phyloP scores from a whole-genome alignment of 2,888 invertebrate genomes.

The Xanthostigma xanthostigma region DNA sequence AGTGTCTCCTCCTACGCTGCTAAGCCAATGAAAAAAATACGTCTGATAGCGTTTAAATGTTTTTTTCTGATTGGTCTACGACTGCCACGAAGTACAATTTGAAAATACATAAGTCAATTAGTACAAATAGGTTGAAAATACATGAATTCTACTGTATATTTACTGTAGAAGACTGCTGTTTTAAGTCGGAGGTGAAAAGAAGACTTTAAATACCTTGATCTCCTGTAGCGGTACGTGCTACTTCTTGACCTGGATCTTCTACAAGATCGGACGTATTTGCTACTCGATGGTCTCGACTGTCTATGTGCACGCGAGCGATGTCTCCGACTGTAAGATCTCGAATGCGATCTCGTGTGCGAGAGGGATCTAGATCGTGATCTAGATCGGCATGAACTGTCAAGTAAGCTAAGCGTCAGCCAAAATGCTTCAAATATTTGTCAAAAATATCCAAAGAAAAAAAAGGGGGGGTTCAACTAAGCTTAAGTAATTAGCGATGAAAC shows the following conservation, averaged over 20 bases:
- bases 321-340: conserved; percentile 3
- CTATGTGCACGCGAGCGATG: conserved; percentile 3
- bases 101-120: too few species aligned
- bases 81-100: too few species aligned
- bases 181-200: too few species aligned
- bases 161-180: too few species aligned
- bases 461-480: background rate
- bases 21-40: too few species aligned
- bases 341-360: conserved; percentile 3
- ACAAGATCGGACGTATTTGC: conserved; percentile 9
- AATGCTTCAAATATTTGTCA: background rate
- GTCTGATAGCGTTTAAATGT: too few species aligned
- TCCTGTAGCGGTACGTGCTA: conserved; percentile 9
- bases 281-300: conserved; percentile 5
- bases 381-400: conserved; percentile 6
- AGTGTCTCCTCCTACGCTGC: too few species aligned
- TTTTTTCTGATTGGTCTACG: too few species aligned
- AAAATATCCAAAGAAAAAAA: background rate
- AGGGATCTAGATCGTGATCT: conserved; percentile 9
- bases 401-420: background rate
- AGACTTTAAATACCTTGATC: conserved; percentile 6
- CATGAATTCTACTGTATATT: too few species aligned
- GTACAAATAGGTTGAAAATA: too few species aligned
- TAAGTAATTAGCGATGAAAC: too few species aligned
- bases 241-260: conserved; percentile 12